Base-by-base conservation (phyloP, 1,140 invertebrate species). In the Scylla paramamosain region DNA sequence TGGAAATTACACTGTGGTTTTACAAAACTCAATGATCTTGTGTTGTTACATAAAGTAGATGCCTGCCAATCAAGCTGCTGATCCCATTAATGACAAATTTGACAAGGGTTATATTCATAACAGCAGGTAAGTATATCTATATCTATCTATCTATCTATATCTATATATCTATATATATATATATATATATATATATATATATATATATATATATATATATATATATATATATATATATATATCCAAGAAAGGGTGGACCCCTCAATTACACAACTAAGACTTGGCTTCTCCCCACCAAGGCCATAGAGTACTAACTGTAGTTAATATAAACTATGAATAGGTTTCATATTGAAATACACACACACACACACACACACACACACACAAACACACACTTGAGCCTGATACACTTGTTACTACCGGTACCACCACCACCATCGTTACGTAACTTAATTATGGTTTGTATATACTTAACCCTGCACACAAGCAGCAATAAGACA, bases 181-280 rank as follows among this genome's bases (percentile, higher is more conserved):
- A 86, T 86, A 86, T 86, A 86, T 86, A 86, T 86, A 86, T 89
- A 89, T 89, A 45, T 89, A 89, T 89, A 89, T 89, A 45, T 89
- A 89, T 45, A 86, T 31, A 86, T 86, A 86, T 86, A 86, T 86
- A 29, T 86, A 86, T 86, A 39, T 86, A 39, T 86, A 86, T 86
- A 86, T 86, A 86, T 86, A 86, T 86, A 86, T 86, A 86, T 89
- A 89, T 89, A 45, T 89, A 89, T 89, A 89, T 89, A 45, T 89
- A 89, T 45, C 10, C 32, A 88, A 3, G 1, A n/a, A 88, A 29
- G 16, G 4, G 3, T n/a, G 95, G 95, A 96, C 96, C 91, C 94
- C 96, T 96, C 16, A 28, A 82, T 82, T 25, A 28, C 77, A 82
- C 77, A 20, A 82, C 20, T 2, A 82, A 82, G 7, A 82, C 8